These are phyloP conservation scores for Pseudocheirus occidentalis DNA, from an alignment of 2,797 vertebrate genomes.

Conservation along the genomic window DNA sequence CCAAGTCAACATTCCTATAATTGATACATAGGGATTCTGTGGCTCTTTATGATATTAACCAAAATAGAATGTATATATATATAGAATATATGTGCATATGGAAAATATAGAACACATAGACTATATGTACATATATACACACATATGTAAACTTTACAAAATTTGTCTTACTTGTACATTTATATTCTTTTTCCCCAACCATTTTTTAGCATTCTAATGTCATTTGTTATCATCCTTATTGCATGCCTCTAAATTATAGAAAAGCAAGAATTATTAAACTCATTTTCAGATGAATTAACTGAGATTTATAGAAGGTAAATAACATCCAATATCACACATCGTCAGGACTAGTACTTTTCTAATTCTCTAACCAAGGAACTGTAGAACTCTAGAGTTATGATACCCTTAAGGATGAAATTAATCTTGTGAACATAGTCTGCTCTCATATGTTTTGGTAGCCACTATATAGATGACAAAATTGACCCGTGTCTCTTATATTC, in stretches of 20 bases:
- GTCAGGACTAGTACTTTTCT: background rate
- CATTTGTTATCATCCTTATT: background rate
- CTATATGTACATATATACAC: too few species aligned
- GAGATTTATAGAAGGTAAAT: slow-evolving; percentile 4
- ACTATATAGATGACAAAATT: background rate
- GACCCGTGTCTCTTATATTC: background rate
- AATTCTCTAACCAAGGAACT: too few species aligned
- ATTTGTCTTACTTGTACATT: too few species aligned
- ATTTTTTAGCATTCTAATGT: slow-evolving; percentile 29
- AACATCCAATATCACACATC: background rate
- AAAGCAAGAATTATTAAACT: background rate
- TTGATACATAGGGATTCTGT: slow-evolving; percentile 9
- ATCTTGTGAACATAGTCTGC: too few species aligned
- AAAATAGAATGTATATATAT: background rate
- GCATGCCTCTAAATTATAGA: background rate
- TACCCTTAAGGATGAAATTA: background rate
- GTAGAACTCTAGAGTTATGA: background rate
- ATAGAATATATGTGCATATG: too few species aligned
- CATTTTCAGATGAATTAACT: background rate
- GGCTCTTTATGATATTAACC: slow-evolving; percentile 33
- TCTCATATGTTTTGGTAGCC: background rate
- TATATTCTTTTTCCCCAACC: background rate
- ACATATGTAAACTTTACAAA: too few species aligned
- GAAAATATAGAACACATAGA: too few species aligned
- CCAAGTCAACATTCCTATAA: slow-evolving; percentile 20